Base-by-base conservation (phyloP, 92 coral and sea anemone species). In the Nematostella vectensis region DNA sequence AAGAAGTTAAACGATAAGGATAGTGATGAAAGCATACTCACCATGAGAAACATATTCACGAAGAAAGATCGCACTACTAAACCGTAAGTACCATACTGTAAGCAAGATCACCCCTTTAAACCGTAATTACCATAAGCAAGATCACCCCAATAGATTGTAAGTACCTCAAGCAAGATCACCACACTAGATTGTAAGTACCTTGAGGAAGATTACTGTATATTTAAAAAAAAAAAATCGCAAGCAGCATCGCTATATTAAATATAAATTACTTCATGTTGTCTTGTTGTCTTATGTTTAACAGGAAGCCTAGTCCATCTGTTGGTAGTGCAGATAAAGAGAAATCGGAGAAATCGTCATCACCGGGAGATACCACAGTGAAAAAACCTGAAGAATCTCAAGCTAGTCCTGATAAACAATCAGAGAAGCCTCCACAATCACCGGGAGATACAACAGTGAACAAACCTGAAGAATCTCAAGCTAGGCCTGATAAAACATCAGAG, bases 41-140 rank as follows among this genome's bases (percentile, higher is more conserved):
- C 77, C 1, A 37, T 85, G n/a, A 85, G 23, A 57, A 69, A 83
- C 38, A 59, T 60, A 22, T 29, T 48, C 18, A 16, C 47, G 48
- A 18, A 18, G 16, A 25, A 59, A 54, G 64, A 67, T 25, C 40
- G 64, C 37, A 57, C 45, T 23, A 47, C 75, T 45, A 38, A 9
- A 27, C 31, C 52, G 75, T 67, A 55, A 65, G 73, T 26, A 29
- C 3, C 17, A 16, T 3, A 25, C n/a, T n/a, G n/a, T n/a, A n/a
- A n/a, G n/a, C n/a, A n/a, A n/a, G n/a, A 36, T 21, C 9, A 57
- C 13, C 1, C 2, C 22, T 45, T 1, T 17, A 26, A 44, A n/a
- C 43, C n/a, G 15, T 23, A 3, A 0, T 39, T 23, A 27, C 19
- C 9, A 4, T 23, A 11, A n/a, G n/a, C n/a, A n/a, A n/a, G n/a